Evolutionary conservation across 2,797 vertebrate species (phyloP), one percentile per base, ranked within the genome.

Genomic region (Rhinogobio ventralis): DNA sequence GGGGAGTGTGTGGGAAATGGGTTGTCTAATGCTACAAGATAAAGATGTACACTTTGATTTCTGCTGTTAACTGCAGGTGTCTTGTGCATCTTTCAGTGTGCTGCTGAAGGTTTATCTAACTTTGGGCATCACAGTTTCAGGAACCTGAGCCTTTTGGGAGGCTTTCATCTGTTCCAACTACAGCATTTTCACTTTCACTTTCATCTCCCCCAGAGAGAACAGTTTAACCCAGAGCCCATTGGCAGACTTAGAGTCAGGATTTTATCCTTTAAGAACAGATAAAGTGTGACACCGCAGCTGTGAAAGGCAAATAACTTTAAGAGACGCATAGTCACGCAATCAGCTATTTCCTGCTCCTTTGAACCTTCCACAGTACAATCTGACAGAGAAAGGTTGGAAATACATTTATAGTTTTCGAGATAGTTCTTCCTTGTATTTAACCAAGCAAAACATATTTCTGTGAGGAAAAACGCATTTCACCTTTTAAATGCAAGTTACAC

Each of bases 181-280:
- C 39, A 51, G 30, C 39, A 45, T 77, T 87, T 81, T 53, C 36
- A 0, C 30, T n/a, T n/a, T n/a, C 17, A 77, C 76, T 62, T 79
- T 66, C 28, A 62, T 84, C 71, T 77, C 53, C 42, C 62, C 23
- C 30, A 78, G 77, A 84, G 36, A 77, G 62, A 33, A 71, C 11
- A 45, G 67, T 85, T 84, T 87, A 57, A 81, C 86, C 75, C 75
- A 79, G 78, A 76, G 71, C 39, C 49, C 69, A 69, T 42, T 68
- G 39, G 68, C 69, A 78, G 53, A 55, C 28, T 25, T 7, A 28
- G 28, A 72, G 51, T 72, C 11, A 20, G 33, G 79, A 8, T 45
- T 55, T 76, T 5, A 45, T 55, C 49, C 62, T 51, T 46, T 83
- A 49, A 67, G 36, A 46, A 53, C 20, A 79, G 49, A 84, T 67